A percentile compares a stretch with the other conserved stretches of the same genome.
These are phyloP conservation scores for Venusia cambrica DNA, from an alignment of 2,888 invertebrate genomes.

Conservation along the genomic window DNA sequence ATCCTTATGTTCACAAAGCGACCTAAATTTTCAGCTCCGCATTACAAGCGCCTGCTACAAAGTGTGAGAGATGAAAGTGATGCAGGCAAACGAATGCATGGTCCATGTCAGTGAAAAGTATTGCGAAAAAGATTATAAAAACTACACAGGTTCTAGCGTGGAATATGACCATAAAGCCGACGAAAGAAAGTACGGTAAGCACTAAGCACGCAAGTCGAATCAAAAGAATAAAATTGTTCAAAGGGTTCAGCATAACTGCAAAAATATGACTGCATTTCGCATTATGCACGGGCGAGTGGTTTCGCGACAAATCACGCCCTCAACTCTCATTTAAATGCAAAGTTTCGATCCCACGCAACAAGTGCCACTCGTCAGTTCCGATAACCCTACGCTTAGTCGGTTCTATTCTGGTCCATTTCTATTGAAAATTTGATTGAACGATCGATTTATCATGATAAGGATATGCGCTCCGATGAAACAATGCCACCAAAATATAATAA, in stretches of 20 bases:
- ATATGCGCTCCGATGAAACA: slow-evolving; percentile 24
- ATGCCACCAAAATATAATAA: slow-evolving; percentile 24
- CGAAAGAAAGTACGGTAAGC: slow-evolving; percentile 7
- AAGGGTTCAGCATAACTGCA: slow-evolving; percentile 5
- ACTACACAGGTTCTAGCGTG: slow-evolving; percentile 10
- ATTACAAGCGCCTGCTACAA: slow-evolving; percentile 33
- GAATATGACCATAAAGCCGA: slow-evolving; percentile 5
- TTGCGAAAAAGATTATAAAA: slow-evolving; percentile 28
- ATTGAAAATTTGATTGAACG: slow-evolving; percentile 36
- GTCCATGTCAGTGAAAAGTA: slow-evolving; percentile 42
- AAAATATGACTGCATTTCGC: slow-evolving; percentile 38
- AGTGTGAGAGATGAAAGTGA: slow-evolving; percentile 56
- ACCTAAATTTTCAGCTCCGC: slow-evolving; percentile 50
- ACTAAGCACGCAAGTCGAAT: slow-evolving; percentile 1
- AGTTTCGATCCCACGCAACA: slow-evolving; percentile 62
- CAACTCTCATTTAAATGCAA: slow-evolving; percentile 54
- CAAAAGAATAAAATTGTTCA: slow-evolving; percentile 5
- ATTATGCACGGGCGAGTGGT: slow-evolving; percentile 46
- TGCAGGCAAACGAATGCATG: slow-evolving; percentile 50
- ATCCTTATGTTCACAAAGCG: slow-evolving; percentile 44
- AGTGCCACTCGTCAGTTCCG: slow-evolving; percentile 53
- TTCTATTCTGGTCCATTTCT: slow-evolving; percentile 24
- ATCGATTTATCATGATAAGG: slow-evolving; percentile 28
- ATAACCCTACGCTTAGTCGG: slow-evolving; percentile 28
- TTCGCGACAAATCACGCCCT: slow-evolving; percentile 56